Base-by-base conservation (phyloP, 2,888 invertebrate species). In the Antheraea yamamai region DNA sequence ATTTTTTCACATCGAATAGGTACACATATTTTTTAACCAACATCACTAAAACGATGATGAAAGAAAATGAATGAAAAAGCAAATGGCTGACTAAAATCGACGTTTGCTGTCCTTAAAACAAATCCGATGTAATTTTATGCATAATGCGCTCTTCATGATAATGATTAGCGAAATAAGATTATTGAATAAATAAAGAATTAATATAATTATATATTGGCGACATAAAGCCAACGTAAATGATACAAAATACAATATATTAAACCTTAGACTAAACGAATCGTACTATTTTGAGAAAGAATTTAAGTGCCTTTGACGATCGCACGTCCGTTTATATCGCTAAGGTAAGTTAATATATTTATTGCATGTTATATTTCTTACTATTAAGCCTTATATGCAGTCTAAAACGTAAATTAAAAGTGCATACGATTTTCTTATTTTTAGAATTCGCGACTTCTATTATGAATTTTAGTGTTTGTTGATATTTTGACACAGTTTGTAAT, bases 101-200 rank as follows among this genome's bases (percentile, higher is more conserved):
- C 94, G 89, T 92, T 89, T 89, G 88, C 85, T 89, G 89, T 89
- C 88, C 89, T 85, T 88, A 87, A 66, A 86, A 89, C 91, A 91
- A 95, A 95, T 95, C 95, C 95, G 91, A 95, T 95, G 92, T 95
- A 94, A 95, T 95, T 93, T 88, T 90, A 95, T 95, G 95, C 95
- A 92, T 91, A 88, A 95, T 95, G 95, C 95, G 91, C 95, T 94
- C 92, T 95, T 95, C 92, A 95, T 95, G 93, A 91, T 90, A 85
- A 95, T 93, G 95, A 94, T 89, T 94, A 94, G 95, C 93, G 93
- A 94, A 95, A 95, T 95, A 95, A 93, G 93, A 92, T 88, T 91
- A 88, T 85, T 81, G 85, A 88, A 85, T 87, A 82, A 83, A 81
- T 87, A 91, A 91, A 91, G 84, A 89, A 89, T 82, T 88, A 82